Evolutionary conservation across 1,140 invertebrate species (phyloP), one percentile per base, ranked within the genome.

Genomic region (Lepidurus packardi): DNA sequence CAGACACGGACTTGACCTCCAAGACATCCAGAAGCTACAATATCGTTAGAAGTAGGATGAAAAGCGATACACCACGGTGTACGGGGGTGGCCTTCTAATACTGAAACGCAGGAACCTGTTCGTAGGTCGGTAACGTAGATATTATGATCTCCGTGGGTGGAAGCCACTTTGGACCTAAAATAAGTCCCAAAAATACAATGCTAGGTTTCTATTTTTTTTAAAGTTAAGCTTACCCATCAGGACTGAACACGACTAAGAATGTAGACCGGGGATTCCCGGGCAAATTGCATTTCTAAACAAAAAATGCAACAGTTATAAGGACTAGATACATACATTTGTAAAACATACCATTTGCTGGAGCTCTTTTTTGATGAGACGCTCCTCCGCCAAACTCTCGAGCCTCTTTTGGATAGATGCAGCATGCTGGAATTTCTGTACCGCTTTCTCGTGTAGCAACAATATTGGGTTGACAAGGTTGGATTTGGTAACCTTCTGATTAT

Each of bases 51-150:
- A 3, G 91, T 90, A 1, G 94, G 94, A 86, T 96, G 94, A 85
- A 96, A 96, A 74, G 93, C 92, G 74, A 95, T 90, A 84, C 93
- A 94, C 94, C 94, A 97, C 5, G 94, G 94, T 73, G 93, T 95
- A n/a, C 94, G 86, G 41, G 94, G 93, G 86, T 96, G 94, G 9
- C 94, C 94, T 74, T 89, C 88, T 44, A 96, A 84, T 43, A 91
- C 92, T 81, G 90, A 89, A 24, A 94, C 89, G 84, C 93, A 91
- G 83, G 92, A 92, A 0, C 93, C 92, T 81, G 88, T 94, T 43
- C 88, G 88, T 41, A 95, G 84, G 82, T 96, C 92, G 74, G 91
- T 93, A 13, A 97, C 91, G 84, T 95, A 94, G n/a, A 97, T 91
- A 84, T 93, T 92, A 83, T 96, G 94, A 85, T 97, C 94, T 42